Conservation (phyloP, 2,113 vertebrate species). For the Cathartes aura region DNA sequence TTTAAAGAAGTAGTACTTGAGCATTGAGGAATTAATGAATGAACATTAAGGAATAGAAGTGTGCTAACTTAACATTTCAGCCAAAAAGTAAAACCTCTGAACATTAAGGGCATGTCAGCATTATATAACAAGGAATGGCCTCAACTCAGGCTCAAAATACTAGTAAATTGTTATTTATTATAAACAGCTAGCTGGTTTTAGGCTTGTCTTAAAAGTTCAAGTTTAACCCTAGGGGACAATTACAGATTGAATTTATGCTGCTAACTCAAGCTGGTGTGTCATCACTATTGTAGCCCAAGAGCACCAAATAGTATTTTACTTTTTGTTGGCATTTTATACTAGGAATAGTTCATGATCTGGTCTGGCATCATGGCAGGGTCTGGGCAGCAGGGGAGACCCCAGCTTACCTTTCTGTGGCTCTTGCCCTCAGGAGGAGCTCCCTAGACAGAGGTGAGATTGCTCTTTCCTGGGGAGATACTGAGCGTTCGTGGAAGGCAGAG, state of each 20-base stretch:
- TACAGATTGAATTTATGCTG: background rate
- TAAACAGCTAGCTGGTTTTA: background rate
- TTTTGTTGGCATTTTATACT: background rate
- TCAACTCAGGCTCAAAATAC: background rate
- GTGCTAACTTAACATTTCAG: background rate
- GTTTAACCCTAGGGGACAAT: background rate
- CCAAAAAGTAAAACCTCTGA: background rate
- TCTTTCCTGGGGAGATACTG: background rate
- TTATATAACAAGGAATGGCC: background rate
- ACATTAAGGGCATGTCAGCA: background rate
- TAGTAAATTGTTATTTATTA: background rate
- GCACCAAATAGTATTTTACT: background rate
- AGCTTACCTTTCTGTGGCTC: background rate
- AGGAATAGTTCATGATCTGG: background rate
- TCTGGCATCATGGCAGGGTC: background rate
- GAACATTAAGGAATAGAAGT: background rate
- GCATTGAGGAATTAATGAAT: background rate
- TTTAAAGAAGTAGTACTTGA: background rate
- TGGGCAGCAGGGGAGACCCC: background rate
- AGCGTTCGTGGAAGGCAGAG: accelerated
- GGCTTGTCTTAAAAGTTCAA: background rate
- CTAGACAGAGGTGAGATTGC: background rate
- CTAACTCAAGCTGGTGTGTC: background rate
- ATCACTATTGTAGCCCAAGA: background rate
- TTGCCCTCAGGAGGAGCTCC: background rate